phyloP scores from a whole-genome alignment of 2,113 vertebrate species.

The Ochotona curzoniae region DNA sequence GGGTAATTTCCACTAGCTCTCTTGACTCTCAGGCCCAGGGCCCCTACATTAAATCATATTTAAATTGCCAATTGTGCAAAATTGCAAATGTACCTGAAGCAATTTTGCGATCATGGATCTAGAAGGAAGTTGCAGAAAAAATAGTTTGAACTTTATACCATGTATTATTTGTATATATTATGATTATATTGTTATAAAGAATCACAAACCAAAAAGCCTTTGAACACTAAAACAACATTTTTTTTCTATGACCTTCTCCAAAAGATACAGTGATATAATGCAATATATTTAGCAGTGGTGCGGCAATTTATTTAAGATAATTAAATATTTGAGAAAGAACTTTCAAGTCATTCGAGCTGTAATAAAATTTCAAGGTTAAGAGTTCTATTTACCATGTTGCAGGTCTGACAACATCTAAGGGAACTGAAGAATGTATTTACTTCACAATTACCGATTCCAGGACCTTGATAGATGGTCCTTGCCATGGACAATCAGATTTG shows the following conservation, averaged over 20 bases:
- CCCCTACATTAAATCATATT: background rate
- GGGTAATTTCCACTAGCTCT: background rate
- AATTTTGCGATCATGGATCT: background rate
- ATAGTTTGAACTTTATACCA: background rate
- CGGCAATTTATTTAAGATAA: constrained; percentile 48
- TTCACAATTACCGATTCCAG: constrained; percentile 10
- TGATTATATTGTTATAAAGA: constrained; percentile 15
- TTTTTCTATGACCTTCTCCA: background rate
- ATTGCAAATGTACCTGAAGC: background rate
- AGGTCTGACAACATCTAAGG: background rate
- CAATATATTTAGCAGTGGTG: constrained; percentile 22
- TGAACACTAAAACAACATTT: background rate
- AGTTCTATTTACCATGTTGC: background rate
- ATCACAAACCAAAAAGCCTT: constrained; percentile 53
- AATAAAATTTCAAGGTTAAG: constrained; percentile 46
- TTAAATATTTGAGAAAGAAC: constrained; percentile 47
- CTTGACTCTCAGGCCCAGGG: background rate
- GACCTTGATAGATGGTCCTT: constrained; percentile 1
- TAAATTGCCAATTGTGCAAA: constrained; percentile 1
- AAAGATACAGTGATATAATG: background rate
- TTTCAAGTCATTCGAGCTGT: constrained; percentile 38
- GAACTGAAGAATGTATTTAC: background rate
- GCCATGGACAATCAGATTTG: background rate
- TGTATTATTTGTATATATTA: background rate
- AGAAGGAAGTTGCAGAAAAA: constrained; percentile 24